A percentile compares a stretch with the other conserved stretches of the same genome.
phyloP scores from a whole-genome alignment of 2,797 vertebrate genomes.

The Neolamprologus multifasciatus region DNA sequence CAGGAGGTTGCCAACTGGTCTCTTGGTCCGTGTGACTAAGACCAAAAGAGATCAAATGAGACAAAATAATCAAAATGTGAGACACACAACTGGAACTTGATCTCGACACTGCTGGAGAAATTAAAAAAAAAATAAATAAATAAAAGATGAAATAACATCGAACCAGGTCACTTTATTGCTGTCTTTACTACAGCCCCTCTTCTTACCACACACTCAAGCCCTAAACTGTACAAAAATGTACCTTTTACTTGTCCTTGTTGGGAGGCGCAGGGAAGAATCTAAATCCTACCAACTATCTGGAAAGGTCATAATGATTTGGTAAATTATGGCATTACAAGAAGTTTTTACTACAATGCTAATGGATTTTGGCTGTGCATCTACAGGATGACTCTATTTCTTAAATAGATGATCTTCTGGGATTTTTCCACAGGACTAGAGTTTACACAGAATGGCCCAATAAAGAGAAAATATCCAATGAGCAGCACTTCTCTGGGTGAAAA shows the following conservation, averaged over 20 bases:
- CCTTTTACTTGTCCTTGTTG: background rate
- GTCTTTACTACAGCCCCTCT: background rate
- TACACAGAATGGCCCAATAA: background rate
- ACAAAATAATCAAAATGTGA: background rate
- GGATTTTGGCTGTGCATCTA: background rate
- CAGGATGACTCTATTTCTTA: background rate
- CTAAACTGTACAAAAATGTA: background rate
- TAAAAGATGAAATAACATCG: background rate
- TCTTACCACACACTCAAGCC: background rate
- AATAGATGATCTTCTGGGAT: background rate
- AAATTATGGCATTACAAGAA: background rate
- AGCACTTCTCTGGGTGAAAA: background rate
- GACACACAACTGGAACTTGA: background rate
- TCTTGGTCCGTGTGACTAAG: accelerated
- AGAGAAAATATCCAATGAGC: background rate
- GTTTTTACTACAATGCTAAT: background rate
- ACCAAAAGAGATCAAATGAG: background rate
- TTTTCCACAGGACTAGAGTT: background rate
- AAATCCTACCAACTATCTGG: background rate
- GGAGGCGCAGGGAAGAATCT: background rate
- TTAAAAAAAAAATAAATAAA: accelerated
- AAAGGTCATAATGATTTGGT: background rate
- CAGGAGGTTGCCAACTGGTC: background rate
- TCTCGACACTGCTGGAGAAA: background rate
- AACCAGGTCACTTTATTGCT: background rate